Conservation (phyloP, 2,113 vertebrate species). For the Plecturocebus donacophilus region DNA sequence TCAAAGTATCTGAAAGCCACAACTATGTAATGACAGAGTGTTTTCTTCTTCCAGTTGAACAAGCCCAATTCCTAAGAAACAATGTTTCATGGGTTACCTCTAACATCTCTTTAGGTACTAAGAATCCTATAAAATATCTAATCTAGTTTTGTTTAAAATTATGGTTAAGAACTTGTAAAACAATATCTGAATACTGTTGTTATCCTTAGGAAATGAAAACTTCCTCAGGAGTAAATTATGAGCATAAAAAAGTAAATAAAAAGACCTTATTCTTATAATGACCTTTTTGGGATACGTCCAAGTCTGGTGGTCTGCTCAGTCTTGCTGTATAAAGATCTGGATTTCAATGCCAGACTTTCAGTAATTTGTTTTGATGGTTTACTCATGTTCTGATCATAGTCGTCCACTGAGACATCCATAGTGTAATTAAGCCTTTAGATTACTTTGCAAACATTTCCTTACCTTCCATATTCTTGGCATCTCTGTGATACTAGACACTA, state of each 20-base stretch:
- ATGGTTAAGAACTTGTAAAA: slow-evolving; percentile 26
- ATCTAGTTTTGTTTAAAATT: slow-evolving; percentile 30
- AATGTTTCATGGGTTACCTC: not conserved
- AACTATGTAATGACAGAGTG: not conserved
- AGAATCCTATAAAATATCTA: not conserved
- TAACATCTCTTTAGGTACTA: not conserved
- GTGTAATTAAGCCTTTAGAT: slow-evolving; percentile 40
- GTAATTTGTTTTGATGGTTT: slow-evolving; percentile 53
- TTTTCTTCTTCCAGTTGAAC: not conserved
- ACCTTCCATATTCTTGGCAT: not conserved
- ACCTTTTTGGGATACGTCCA: slow-evolving; percentile 6
- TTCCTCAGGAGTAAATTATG: slow-evolving; percentile 11
- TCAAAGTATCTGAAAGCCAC: not conserved
- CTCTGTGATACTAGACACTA: not conserved
- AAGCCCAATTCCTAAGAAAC: not conserved
- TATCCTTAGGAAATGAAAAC: slow-evolving; percentile 31
- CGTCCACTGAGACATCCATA: not conserved
- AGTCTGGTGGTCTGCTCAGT: not conserved
- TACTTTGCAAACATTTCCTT: slow-evolving; percentile 54
- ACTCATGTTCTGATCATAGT: slow-evolving; percentile 15
- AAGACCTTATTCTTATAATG: slow-evolving; percentile 46
- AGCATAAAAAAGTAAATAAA: not conserved
- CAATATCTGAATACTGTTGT: not conserved
- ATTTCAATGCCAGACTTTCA: not conserved
- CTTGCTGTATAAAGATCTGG: not conserved